These are phyloP conservation scores for Mohoua ochrocephala DNA, from an alignment of 2,113 vertebrate species.

Conservation along the genomic window DNA sequence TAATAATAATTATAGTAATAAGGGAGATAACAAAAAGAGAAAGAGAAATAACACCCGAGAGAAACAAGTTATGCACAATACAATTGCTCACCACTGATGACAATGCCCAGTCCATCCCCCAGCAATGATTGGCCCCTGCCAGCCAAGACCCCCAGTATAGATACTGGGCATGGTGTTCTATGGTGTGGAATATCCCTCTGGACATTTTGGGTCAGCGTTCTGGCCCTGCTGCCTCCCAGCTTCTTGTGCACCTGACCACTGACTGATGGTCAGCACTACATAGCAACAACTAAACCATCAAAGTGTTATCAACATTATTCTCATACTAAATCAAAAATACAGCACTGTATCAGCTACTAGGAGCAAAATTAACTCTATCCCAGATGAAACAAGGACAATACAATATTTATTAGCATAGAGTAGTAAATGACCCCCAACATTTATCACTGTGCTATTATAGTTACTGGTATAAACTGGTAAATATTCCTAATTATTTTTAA, in stretches of 20 bases:
- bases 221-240: not conserved
- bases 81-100: not conserved
- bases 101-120: fast-evolving
- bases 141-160: not conserved
- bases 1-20: not conserved
- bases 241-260: not conserved
- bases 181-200: not conserved
- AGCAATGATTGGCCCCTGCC: fast-evolving
- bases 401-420: not conserved
- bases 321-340: not conserved
- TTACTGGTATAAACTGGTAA: not conserved
- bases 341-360: not conserved
- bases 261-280: not conserved
- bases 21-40: not conserved
- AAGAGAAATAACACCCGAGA: not conserved
- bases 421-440: not conserved
- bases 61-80: not conserved
- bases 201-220: not conserved
- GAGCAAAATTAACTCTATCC: not conserved
- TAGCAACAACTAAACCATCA: not conserved
- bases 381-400: not conserved
- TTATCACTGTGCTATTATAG: not conserved
- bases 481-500: not conserved
- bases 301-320: not conserved
- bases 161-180: not conserved